Evolutionary conservation across 2,888 invertebrate species (phyloP).

Genomic region (Eristalis pertinax): DNA sequence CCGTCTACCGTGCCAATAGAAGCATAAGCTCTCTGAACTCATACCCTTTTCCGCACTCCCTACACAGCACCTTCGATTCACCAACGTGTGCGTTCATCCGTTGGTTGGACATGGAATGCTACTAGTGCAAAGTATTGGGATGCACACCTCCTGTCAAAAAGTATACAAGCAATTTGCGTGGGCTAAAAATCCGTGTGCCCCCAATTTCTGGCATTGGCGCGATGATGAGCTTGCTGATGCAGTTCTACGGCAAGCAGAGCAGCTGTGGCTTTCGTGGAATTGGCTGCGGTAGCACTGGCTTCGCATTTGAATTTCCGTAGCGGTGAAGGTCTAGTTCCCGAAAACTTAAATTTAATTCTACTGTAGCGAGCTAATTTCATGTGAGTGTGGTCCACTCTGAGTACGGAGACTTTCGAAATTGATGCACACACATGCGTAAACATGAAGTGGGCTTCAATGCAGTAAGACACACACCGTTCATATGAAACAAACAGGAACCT

Average conservation of each 20-base stretch:
- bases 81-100: conserved; percentile 43
- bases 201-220: conserved; percentile 34
- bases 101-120: conserved; percentile 42
- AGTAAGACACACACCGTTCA: no score
- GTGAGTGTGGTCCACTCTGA: neutral
- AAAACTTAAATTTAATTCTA: conserved; percentile 47
- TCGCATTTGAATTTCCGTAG: conserved; percentile 19
- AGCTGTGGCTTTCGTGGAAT: conserved; percentile 3
- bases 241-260: conserved; percentile 9
- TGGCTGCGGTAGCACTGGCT: neutral
- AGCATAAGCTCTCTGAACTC: neutral
- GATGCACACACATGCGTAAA: neutral
- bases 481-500: no score
- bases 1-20: conserved; percentile 13
- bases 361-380: neutral
- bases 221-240: conserved; percentile 40
- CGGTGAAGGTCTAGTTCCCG: conserved; percentile 9
- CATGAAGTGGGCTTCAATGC: no score
- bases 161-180: conserved; percentile 39
- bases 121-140: conserved; percentile 21
- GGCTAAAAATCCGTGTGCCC: conserved; percentile 45
- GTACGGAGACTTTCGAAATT: neutral
- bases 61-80: neutral
- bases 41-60: neutral
- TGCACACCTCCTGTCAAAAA: conserved; percentile 22